A percentile compares a stretch with the other conserved stretches of the same genome.
Evolutionary conservation across 2,113 vertebrate genomes (phyloP).

Genomic region (Daubentonia madagascariensis): DNA sequence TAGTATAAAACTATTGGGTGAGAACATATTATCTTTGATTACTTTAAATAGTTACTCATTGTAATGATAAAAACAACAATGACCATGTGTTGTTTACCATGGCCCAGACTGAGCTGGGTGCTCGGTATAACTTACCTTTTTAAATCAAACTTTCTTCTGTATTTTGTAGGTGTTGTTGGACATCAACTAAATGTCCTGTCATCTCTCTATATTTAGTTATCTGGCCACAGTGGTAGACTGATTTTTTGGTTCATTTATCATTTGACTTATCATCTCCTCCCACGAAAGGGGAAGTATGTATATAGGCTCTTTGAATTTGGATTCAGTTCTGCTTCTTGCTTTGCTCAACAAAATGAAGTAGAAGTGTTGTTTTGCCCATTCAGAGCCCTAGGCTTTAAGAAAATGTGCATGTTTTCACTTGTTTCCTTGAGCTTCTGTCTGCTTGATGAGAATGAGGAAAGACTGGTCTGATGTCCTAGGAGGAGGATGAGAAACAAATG

Average conservation of each 20-base stretch:
- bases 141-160: neutral
- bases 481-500: accelerated
- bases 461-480: no score
- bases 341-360: neutral
- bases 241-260: no score
- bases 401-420: neutral
- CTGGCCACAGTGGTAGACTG: no score
- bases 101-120: neutral
- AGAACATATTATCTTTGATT: no score
- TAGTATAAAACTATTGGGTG: neutral
- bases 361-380: neutral
- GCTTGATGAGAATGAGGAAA: neutral
- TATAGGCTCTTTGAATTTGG: no score
- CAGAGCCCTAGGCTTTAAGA: neutral
- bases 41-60: neutral
- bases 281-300: accelerated
- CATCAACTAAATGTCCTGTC: neutral
- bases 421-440: neutral
- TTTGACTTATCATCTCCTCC: neutral
- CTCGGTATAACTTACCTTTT: neutral
- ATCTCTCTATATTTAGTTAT: neutral
- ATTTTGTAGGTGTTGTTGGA: neutral
- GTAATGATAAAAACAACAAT: neutral
- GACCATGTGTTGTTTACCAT: neutral
- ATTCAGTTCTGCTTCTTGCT: neutral